Evolutionary conservation across 2,113 vertebrate genomes (phyloP).

Genomic region (Trichomycterus rosablanca): DNA sequence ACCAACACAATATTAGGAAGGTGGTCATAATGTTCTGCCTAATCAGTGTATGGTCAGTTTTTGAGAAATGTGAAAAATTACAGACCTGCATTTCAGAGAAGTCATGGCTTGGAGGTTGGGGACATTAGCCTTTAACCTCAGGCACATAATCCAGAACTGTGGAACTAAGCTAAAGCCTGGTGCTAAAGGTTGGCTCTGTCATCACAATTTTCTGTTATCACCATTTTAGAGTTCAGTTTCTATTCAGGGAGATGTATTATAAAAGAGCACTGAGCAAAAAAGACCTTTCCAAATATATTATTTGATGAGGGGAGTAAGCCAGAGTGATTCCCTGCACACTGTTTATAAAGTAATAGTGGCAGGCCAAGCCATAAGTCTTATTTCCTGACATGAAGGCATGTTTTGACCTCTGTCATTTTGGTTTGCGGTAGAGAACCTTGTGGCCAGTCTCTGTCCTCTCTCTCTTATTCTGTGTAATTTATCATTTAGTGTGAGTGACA

Average conservation of each 20-base stretch:
- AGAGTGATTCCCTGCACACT: constrained; percentile 35
- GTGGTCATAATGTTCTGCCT: no score
- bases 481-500: constrained; percentile 38
- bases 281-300: constrained; percentile 40
- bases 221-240: constrained; percentile 23
- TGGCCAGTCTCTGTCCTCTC: constrained; percentile 52
- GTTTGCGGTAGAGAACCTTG: constrained; percentile 53
- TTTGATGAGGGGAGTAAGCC: constrained; percentile 35
- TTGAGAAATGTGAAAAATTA: background rate
- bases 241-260: constrained; percentile 15
- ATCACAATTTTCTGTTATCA: background rate
- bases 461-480: constrained; percentile 46
- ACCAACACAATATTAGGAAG: no score
- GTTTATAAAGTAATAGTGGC: constrained; percentile 41
- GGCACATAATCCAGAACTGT: constrained; percentile 8
- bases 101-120: no score
- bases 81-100: no score
- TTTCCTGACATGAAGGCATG: constrained; percentile 55
- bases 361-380: constrained; percentile 41
- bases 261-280: constrained; percentile 24
- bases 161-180: background rate
- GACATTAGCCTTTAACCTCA: constrained; percentile 27
- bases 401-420: constrained; percentile 62
- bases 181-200: constrained; percentile 24
- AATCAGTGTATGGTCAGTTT: no score